Evolutionary conservation across 2,113 vertebrate species (phyloP).

Genomic region (Numenius arquata): DNA sequence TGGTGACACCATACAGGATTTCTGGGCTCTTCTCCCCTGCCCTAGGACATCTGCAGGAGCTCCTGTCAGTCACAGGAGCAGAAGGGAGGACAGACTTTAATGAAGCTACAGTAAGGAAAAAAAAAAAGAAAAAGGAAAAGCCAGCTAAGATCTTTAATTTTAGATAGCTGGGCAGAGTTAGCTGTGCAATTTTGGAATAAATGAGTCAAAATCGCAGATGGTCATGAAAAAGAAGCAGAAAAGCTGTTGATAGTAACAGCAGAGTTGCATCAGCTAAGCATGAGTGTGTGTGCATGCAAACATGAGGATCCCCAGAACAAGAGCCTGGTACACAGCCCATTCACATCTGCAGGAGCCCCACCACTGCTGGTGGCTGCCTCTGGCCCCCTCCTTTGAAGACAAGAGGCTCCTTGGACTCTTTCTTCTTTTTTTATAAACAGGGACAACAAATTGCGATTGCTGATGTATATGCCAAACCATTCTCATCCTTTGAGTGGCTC

Average conservation of each 20-base stretch:
- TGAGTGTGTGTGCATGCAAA: background rate
- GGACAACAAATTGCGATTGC: background rate
- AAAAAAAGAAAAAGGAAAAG: background rate
- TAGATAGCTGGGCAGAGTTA: background rate
- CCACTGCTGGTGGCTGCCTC: background rate
- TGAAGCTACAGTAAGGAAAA: background rate
- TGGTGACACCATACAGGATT: background rate
- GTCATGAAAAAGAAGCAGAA: slow-evolving; percentile 7
- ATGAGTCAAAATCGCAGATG: slow-evolving; percentile 16
- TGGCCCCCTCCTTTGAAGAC: background rate
- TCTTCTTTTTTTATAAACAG: background rate
- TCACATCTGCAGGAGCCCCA: background rate
- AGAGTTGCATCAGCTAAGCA: background rate
- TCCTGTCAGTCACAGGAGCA: background rate
- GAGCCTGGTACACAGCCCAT: background rate
- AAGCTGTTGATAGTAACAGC: background rate
- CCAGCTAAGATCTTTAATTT: background rate
- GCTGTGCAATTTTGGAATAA: background rate
- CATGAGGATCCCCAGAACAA: background rate
- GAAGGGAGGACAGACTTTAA: background rate
- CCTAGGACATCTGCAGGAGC: background rate
- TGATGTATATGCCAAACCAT: background rate
- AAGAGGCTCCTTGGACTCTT: background rate
- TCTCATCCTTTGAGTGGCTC: background rate
- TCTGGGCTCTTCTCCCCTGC: background rate